Conservation (phyloP, 1,140 invertebrate species). For the Bactericera cockerelli region DNA sequence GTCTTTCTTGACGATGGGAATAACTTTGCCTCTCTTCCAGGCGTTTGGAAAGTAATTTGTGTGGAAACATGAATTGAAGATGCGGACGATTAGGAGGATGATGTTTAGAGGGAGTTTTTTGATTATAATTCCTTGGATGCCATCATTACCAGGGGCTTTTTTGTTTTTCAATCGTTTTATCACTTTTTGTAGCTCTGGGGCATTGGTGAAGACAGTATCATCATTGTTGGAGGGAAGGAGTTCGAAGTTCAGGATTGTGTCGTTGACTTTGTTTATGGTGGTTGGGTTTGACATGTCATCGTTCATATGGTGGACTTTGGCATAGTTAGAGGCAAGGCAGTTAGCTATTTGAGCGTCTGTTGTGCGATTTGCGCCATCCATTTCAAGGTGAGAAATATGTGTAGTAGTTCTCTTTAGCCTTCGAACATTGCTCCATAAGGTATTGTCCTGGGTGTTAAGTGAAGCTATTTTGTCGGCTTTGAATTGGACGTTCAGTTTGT, state of each 20-base stretch:
- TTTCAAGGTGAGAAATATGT: no score
- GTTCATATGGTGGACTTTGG: background rate
- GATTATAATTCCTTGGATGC: constrained; percentile 20
- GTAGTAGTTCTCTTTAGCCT: no score
- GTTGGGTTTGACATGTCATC: background rate
- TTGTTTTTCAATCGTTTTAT: background rate
- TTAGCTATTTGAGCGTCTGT: no score
- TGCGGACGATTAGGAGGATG: constrained; percentile 21
- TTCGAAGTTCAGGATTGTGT: background rate
- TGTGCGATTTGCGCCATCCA: no score
- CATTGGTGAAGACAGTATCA: background rate
- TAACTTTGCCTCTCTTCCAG: constrained; percentile 28
- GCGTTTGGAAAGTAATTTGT: constrained; percentile 22
- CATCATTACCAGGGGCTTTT: constrained; percentile 26
- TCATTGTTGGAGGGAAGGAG: background rate
- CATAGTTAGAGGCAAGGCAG: background rate
- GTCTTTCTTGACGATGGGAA: constrained; percentile 28
- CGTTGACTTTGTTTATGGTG: background rate
- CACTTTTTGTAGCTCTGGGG: background rate
- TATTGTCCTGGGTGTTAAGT: no score
- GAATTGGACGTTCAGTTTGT: no score
- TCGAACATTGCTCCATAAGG: no score
- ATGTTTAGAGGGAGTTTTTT: constrained; percentile 21
- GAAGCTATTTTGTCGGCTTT: no score
- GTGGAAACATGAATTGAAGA: constrained; percentile 25